Evolutionary conservation across 2,113 vertebrate genomes (phyloP).

Genomic region (Sander vitreus): DNA sequence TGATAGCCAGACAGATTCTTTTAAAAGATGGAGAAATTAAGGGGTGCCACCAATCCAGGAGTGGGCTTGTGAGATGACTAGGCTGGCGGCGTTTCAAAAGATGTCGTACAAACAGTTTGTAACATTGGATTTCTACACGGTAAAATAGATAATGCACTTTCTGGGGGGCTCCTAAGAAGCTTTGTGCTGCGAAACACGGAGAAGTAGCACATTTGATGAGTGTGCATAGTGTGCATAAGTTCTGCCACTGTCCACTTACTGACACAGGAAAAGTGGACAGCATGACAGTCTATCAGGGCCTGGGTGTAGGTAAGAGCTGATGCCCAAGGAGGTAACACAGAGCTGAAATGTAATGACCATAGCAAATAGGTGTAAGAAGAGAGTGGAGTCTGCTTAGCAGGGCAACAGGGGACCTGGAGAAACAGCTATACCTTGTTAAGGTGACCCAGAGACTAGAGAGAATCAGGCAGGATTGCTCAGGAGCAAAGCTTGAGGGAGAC

Average conservation of each 20-base stretch:
- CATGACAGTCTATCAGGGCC: not conserved
- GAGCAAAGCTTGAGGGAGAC: not conserved
- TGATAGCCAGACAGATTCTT: too few species aligned
- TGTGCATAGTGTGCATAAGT: not conserved
- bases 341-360: not conserved
- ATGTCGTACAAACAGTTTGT: too few species aligned
- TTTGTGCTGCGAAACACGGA: too few species aligned
- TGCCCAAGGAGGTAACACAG: not conserved
- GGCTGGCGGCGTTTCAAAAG: too few species aligned
- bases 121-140: too few species aligned
- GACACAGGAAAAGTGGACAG: too few species aligned
- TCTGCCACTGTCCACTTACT: not conserved
- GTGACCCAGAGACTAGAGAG: not conserved
- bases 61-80: too few species aligned
- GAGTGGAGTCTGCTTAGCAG: conserved; percentile 1
- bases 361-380: conserved; percentile 8
- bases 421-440: conserved; percentile 11
- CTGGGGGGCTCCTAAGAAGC: too few species aligned
- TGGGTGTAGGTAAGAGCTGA: not conserved
- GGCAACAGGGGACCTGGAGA: not conserved
- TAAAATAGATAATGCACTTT: too few species aligned
- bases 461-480: conserved; percentile 5
- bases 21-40: too few species aligned
- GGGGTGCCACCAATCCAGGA: too few species aligned
- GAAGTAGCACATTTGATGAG: not conserved